Base-by-base conservation (phyloP, 2,888 invertebrate genomes). In the Prosapia bicincta region DNA sequence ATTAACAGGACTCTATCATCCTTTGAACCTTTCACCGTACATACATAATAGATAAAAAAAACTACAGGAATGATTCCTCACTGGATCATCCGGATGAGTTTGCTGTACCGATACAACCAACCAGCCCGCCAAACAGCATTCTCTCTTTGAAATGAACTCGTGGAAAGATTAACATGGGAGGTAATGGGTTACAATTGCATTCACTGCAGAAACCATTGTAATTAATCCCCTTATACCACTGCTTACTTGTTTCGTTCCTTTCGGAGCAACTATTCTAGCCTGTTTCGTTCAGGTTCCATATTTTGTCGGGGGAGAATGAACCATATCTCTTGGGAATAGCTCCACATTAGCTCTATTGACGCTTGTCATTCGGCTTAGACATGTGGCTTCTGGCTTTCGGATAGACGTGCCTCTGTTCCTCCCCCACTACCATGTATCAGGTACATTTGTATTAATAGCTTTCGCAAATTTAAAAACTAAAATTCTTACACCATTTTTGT, bases 81-180 rank as follows among this genome's bases (percentile, higher is more conserved):
- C 28, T 78, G 78, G 81, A 82, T 82, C 82, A 79, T 72, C 82
- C 79, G 66, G 78, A 78, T 10, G 71, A 68, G 79, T 82, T 80
- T 26, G 76, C 78, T 26, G 66, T 74, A 28, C 82, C 82, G 65
- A 76, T 54, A 38, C 72, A 78, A 38, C 81, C 81, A 65, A 76
- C n/a, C 66, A 65, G 83, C 10, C 78, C 81, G 69, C 80, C 80
- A 0, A 77, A 78, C 26, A 83, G 75, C 77, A 83, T 82, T 74
- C 82, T 80, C 13, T 76, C 67, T 28, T 73, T 78, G 67, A 75
- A 81, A 23, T n/a, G n/a, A 78, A 78, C 78, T 24, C 79, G 72
- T 43, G 81, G 78, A 71, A 81, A 81, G 26, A 81, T 77, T 43
- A 81, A 75, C 65, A 76, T 75, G 15, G 81, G 81, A 25, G 81